These are phyloP conservation scores for Knipowitschia caucasica DNA, from an alignment of 2,797 vertebrate genomes.

Conservation along the genomic window DNA sequence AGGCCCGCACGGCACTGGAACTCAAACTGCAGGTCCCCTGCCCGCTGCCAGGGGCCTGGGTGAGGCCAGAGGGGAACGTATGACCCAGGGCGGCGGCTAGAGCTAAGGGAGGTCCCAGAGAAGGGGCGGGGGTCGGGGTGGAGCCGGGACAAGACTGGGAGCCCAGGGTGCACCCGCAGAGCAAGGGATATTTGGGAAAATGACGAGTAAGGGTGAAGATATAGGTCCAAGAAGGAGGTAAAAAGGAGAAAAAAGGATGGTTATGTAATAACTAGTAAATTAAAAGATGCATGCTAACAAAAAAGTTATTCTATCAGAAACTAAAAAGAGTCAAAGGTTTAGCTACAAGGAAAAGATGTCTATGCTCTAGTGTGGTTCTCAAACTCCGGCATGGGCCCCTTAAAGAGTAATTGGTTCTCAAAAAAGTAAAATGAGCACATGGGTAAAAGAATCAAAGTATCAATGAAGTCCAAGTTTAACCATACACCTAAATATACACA, in stretches of 20 bases:
- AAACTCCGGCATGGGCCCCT: neutral
- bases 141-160: slow-evolving; percentile 49
- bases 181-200: slow-evolving; percentile 40
- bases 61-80: slow-evolving; percentile 60
- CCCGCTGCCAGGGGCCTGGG: slow-evolving; percentile 61
- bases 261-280: slow-evolving; percentile 17
- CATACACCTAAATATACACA: too few species aligned
- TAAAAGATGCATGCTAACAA: slow-evolving; percentile 3
- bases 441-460: too few species aligned
- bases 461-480: too few species aligned
- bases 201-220: slow-evolving; percentile 39
- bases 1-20: slow-evolving; percentile 71
- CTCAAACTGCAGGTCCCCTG: slow-evolving; percentile 67
- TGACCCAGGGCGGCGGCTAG: slow-evolving; percentile 38
- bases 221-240: slow-evolving; percentile 34
- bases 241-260: slow-evolving; percentile 44
- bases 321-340: neutral
- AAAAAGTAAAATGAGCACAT: neutral
- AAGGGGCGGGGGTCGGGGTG: slow-evolving; percentile 51
- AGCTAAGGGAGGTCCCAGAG: slow-evolving; percentile 45
- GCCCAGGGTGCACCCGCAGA: slow-evolving; percentile 36
- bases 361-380: neutral
- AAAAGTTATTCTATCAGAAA: slow-evolving; percentile 1
- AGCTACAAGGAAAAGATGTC: neutral
- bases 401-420: neutral